phyloP scores from a whole-genome alignment of 2,797 vertebrate genomes.

The Vespertilio murinus region DNA sequence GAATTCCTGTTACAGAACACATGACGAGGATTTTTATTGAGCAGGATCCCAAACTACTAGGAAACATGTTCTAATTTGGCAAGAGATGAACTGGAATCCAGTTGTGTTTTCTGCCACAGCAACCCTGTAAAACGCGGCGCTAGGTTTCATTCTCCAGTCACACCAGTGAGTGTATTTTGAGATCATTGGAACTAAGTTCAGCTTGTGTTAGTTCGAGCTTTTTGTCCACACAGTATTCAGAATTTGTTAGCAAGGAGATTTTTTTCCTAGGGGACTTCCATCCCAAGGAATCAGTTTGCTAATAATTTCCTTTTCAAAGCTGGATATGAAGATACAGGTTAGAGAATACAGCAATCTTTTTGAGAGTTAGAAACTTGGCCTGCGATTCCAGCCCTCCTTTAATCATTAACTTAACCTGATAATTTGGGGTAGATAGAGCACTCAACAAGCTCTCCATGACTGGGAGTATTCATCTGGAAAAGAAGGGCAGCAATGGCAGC shows the following conservation, averaged over 20 bases:
- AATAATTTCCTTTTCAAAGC: background rate
- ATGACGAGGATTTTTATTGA: background rate
- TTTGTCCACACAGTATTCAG: background rate
- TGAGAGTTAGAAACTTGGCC: conserved; percentile 7
- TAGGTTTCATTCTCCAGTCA: background rate
- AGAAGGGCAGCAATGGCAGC: background rate
- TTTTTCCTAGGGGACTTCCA: conserved; percentile 10
- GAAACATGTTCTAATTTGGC: conserved; percentile 19
- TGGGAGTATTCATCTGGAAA: background rate
- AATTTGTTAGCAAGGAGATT: background rate
- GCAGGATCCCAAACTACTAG: background rate
- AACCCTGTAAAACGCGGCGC: background rate
- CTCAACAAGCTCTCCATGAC: background rate
- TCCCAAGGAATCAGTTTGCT: background rate
- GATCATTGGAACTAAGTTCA: background rate
- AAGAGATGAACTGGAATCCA: background rate
- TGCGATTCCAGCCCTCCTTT: background rate
- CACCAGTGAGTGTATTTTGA: background rate
- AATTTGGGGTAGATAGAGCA: conserved; percentile 28
- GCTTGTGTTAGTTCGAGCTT: background rate
- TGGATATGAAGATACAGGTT: background rate
- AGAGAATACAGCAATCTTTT: conserved; percentile 28
- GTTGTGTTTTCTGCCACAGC: background rate
- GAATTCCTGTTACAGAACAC: background rate
- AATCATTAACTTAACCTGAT: conserved; percentile 61